A percentile compares a stretch with the other conserved stretches of the same genome.
Evolutionary conservation across 2,113 vertebrate species (phyloP).

Genomic region (Labrus mixtus): DNA sequence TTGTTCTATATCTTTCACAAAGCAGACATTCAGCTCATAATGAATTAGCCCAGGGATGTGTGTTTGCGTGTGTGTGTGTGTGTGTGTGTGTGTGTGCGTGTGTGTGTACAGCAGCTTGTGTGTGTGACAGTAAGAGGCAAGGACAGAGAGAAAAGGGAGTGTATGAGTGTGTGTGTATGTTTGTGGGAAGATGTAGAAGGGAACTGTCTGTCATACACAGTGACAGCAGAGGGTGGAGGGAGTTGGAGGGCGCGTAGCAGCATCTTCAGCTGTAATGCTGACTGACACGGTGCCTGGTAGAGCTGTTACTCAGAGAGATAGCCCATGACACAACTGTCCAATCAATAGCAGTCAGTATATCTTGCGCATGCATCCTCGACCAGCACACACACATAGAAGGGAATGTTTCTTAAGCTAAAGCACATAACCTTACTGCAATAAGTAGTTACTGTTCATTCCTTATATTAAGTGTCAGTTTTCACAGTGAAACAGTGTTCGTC

Average conservation of each 20-base stretch:
- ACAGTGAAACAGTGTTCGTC: background rate
- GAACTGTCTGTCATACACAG: conserved; percentile 63
- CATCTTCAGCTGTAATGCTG: conserved; percentile 71
- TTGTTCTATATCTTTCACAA: conserved; percentile 56
- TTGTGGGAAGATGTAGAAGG: conserved; percentile 43
- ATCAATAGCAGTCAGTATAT: conserved; percentile 51
- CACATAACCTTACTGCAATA: background rate
- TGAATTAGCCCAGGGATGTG: conserved; percentile 33
- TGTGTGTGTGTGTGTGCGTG: background rate
- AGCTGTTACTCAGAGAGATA: conserved; percentile 64
- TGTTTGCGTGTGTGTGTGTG: conserved; percentile 3
- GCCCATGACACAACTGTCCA: conserved; percentile 46
- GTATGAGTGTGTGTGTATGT: conserved; percentile 15
- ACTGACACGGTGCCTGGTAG: conserved; percentile 69
- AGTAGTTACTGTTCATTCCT: background rate
- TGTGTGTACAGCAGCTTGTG: too few species aligned
- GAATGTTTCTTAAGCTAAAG: background rate
- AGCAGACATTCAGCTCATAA: conserved; percentile 57
- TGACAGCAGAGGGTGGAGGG: conserved; percentile 61
- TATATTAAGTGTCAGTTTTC: too few species aligned
- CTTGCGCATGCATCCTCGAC: background rate
- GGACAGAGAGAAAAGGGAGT: conserved; percentile 25
- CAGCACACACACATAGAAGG: background rate
- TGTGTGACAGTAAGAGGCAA: background rate
- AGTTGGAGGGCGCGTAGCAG: conserved; percentile 35